phyloP scores from a whole-genome alignment of 2,888 invertebrate species.

The Pilophorus perplexus region DNA sequence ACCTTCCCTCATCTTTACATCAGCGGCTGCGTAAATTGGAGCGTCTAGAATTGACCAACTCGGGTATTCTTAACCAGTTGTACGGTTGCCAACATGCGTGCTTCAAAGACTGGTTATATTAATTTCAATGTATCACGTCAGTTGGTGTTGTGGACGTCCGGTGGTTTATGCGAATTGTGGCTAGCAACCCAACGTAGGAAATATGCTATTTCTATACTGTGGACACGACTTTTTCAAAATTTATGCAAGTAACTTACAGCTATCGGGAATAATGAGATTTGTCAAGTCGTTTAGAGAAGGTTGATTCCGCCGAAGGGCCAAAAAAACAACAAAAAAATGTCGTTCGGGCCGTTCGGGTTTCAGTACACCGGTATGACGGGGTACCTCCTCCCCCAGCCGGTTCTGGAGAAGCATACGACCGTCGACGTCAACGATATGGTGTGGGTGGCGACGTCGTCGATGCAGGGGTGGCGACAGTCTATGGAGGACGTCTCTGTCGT shows the following conservation, averaged over 20 bases:
- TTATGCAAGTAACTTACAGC: slow-evolving; percentile 6
- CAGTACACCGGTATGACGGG: slow-evolving; percentile 11
- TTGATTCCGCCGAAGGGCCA: neutral
- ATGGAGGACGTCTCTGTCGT: slow-evolving; percentile 43
- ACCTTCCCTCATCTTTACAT: no score
- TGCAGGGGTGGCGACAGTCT: slow-evolving; percentile 40
- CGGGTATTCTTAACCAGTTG: no score
- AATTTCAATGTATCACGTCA: no score
- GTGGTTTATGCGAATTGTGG: no score
- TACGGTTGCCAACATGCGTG: no score
- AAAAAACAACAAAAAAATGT: neutral
- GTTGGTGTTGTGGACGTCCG: no score
- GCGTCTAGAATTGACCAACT: no score
- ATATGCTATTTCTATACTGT: no score
- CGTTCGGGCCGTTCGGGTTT: slow-evolving; percentile 11
- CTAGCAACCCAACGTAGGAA: no score
- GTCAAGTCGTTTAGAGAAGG: neutral
- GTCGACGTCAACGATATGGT: slow-evolving; percentile 19
- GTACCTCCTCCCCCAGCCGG: slow-evolving; percentile 27
- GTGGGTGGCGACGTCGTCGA: slow-evolving; percentile 30
- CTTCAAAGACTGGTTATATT: no score
- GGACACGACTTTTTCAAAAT: slow-evolving; percentile 12
- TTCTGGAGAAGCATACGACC: slow-evolving; percentile 11
- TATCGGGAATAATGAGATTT: neutral
- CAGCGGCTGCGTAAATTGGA: no score